Base-by-base conservation (phyloP, 2,888 invertebrate genomes). In the Apamea sordens region DNA sequence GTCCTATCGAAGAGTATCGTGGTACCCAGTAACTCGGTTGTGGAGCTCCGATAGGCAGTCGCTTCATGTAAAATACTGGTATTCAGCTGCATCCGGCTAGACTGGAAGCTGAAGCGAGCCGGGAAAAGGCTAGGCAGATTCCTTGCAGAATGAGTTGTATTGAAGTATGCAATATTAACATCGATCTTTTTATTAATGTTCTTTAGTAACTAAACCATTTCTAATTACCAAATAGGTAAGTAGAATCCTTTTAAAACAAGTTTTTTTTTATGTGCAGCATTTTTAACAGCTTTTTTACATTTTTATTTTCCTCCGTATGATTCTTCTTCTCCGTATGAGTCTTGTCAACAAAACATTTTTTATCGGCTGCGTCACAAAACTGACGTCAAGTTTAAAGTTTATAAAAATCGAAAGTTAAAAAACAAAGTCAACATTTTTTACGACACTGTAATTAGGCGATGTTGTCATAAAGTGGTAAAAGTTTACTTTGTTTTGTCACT, bases 321-420 rank as follows among this genome's bases (percentile, higher is more conserved):
- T 36, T 50, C n/a, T n/a, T n/a, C n/a, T 0, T 24, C 36, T 47
- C n/a, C 10, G 15, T n/a, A n/a, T 18, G 1, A 5, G 28, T 21
- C 13, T 67, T 28, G 18, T 36, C 18, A 59, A 85, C 63, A 84
- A 84, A 83, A 4, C 13, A 53, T 70, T 84, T 87, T 67, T 75
- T 78, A 28, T 18, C 13, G 24, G 1, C 15, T 15, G n/a, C 74
- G 63, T 80, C 89, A 77, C 75, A 76, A 78, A 64, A 64, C 21
- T 85, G 77, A 84, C 84, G 82, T 82, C 69, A 86, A 28, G 7
- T 69, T 80, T 76, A 36, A 65, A 85, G 75, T 83, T 86, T 64
- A 75, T 69, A 81, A 86, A 91, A 93, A 93, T 83, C 87, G 91
- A 93, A 91, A 92, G 92, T 92, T 44, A 70, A 75, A 74, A 84